Evolutionary conservation across 92 coral and sea anemone genomes (phyloP).

Genomic region (Porites lobata): DNA sequence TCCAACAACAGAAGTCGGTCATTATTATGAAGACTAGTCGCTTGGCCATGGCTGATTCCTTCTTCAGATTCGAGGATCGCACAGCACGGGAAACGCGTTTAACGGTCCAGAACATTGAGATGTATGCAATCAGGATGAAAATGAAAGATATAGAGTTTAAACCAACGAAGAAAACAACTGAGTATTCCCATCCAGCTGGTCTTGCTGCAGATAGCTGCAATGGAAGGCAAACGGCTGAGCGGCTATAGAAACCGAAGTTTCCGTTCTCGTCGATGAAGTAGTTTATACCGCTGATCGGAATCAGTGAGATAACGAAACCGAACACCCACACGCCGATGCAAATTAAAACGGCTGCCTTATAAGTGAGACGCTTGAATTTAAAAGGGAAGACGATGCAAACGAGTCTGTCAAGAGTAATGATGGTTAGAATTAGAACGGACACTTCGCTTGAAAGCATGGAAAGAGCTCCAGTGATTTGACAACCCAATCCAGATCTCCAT

Average conservation of each 20-base stretch:
- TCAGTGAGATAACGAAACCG: constrained; percentile 35
- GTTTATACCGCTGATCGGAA: constrained; percentile 55
- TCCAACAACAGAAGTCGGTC: constrained; percentile 83
- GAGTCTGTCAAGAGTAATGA: constrained; percentile 73
- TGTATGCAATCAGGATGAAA: constrained; percentile 72
- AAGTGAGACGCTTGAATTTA: constrained; percentile 49
- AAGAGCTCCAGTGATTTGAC: constrained; percentile 65
- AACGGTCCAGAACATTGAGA: constrained; percentile 68
- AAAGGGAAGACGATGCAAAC: constrained; percentile 78
- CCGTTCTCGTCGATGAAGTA: constrained; percentile 64
- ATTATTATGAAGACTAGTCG: constrained; percentile 66
- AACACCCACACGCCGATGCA: constrained; percentile 54
- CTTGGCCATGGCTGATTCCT: constrained; percentile 79
- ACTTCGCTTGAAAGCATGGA: constrained; percentile 80
- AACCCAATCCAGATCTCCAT: constrained; percentile 82
- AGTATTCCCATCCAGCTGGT: constrained; percentile 82
- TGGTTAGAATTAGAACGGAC: constrained; percentile 64
- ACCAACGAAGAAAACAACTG: constrained; percentile 66
- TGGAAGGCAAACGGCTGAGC: constrained; percentile 77
- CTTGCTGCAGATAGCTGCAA: constrained; percentile 67
- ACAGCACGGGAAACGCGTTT: constrained; percentile 53
- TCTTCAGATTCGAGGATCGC: constrained; percentile 67
- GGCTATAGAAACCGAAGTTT: constrained; percentile 71
- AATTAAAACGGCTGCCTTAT: constrained; percentile 25
- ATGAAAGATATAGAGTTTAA: constrained; percentile 69